phyloP scores from a whole-genome alignment of 2,113 vertebrate species.

The Antennarius striatus region DNA sequence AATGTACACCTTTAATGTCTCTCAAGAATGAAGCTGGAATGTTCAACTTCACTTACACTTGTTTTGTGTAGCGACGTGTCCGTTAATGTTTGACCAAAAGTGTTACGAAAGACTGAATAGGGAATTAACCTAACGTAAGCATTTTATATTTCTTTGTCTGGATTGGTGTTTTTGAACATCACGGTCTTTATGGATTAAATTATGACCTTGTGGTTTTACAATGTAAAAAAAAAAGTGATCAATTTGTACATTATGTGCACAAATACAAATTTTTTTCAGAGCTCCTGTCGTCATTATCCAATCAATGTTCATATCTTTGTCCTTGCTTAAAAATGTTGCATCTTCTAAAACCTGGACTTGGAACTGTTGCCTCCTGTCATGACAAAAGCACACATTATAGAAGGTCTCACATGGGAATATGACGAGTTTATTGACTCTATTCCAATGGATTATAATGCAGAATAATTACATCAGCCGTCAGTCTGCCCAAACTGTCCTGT shows the following conservation, averaged over 20 bases:
- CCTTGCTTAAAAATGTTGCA: neutral
- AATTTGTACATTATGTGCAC: too few relatives aligned
- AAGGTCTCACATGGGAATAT: too few relatives aligned
- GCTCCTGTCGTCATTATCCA: neutral
- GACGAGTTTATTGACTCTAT: too few relatives aligned
- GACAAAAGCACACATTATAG: too few relatives aligned
- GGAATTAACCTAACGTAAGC: neutral
- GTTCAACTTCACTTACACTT: slow-evolving; percentile 2
- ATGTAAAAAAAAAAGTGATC: too few relatives aligned
- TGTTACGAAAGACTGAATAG: slow-evolving; percentile 23
- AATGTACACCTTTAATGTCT: slow-evolving; percentile 19
- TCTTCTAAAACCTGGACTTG: slow-evolving; percentile 4
- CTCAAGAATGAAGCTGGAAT: slow-evolving; percentile 13
- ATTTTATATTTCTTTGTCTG: slow-evolving; percentile 7
- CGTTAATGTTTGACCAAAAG: slow-evolving; percentile 9
- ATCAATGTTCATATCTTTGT: neutral
- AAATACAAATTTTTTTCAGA: slow-evolving; percentile 18
- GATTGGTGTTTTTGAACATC: neutral
- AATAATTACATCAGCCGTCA: neutral
- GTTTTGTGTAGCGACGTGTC: neutral
- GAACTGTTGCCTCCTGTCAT: slow-evolving; percentile 1
- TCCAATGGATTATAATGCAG: too few relatives aligned
- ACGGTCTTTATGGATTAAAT: neutral
- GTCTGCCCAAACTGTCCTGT: slow-evolving; percentile 9
- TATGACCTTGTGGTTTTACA: neutral